phyloP scores from a whole-genome alignment of 2,797 vertebrate species.

The Odontamblyopus lacepedii region DNA sequence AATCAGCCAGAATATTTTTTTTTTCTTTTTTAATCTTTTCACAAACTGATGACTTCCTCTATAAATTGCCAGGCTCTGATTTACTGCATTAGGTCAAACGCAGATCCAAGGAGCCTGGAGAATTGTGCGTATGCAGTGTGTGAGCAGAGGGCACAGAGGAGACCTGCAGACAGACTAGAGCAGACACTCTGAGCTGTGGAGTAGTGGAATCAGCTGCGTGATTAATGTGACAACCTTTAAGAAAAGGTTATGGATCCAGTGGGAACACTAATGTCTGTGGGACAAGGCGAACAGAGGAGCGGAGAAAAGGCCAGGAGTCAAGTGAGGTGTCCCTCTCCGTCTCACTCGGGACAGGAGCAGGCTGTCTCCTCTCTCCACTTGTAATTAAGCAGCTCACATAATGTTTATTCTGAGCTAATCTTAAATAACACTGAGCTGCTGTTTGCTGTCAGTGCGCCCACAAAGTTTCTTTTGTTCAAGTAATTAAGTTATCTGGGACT shows the following conservation, averaged over 20 bases:
- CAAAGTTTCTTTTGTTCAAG: neutral
- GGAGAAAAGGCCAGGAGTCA: constrained; percentile 67
- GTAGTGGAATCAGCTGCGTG: constrained; percentile 66
- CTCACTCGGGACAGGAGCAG: constrained; percentile 26
- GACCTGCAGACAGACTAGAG: constrained; percentile 14
- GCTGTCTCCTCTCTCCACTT: constrained; percentile 4
- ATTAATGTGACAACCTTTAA: constrained; percentile 81
- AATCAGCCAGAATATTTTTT: no score
- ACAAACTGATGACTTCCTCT: neutral
- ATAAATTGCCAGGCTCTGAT: neutral
- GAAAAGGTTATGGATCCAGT: constrained; percentile 72
- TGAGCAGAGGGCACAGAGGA: constrained; percentile 32
- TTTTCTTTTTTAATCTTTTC: neutral
- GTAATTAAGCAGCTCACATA: constrained; percentile 1
- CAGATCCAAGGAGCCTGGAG: neutral
- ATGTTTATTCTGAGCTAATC: constrained; percentile 6
- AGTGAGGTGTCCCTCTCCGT: constrained; percentile 45
- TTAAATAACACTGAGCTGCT: constrained; percentile 10
- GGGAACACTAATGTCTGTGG: constrained; percentile 67
- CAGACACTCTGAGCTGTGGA: constrained; percentile 48
- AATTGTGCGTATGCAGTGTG: constrained; percentile 36
- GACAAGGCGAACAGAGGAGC: constrained; percentile 55
- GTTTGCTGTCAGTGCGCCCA: neutral
- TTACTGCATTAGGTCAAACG: neutral
- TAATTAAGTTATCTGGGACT: constrained; percentile 10